phyloP scores from a whole-genome alignment of 2,888 invertebrate species.

The Subacronicta megacephala region DNA sequence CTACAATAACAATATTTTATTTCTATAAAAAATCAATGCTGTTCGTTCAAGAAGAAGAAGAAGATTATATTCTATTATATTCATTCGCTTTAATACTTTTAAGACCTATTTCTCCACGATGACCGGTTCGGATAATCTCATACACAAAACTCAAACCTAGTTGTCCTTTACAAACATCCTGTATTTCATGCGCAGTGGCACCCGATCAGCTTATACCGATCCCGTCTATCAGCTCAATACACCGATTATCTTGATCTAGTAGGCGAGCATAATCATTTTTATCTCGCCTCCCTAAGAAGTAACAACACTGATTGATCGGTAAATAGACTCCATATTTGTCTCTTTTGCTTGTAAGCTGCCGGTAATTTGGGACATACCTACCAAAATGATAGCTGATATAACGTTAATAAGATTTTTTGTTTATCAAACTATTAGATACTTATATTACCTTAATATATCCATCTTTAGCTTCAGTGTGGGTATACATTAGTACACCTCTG shows the following conservation, averaged over 20 bases:
- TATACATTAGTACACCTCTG: too few relatives aligned
- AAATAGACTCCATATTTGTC: conserved; percentile 57
- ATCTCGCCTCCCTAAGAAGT: conserved; percentile 67
- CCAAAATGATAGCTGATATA: conserved; percentile 3
- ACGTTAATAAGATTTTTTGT: neutral
- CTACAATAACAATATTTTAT: too few relatives aligned
- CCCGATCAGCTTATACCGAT: conserved; percentile 71
- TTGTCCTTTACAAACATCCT: conserved; percentile 65
- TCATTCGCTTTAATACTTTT: too few relatives aligned
- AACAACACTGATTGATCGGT: conserved; percentile 76
- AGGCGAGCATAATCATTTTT: conserved; percentile 78
- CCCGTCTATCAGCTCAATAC: conserved; percentile 66
- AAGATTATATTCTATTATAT: too few relatives aligned
- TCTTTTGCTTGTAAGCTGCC: conserved; percentile 27
- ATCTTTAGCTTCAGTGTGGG: too few relatives aligned
- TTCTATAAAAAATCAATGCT: too few relatives aligned
- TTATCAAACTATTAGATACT: neutral
- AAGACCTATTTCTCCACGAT: too few relatives aligned
- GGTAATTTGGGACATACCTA: conserved; percentile 19
- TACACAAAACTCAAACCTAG: too few relatives aligned
- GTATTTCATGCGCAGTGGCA: conserved; percentile 68
- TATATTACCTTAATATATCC: too few relatives aligned
- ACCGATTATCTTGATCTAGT: conserved; percentile 75
- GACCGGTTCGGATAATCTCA: too few relatives aligned
- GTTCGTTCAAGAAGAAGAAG: too few relatives aligned